A percentile compares a stretch with the other conserved stretches of the same genome.
Conservation (phyloP, 2,888 invertebrate species). For the Mythimna ferrago region DNA sequence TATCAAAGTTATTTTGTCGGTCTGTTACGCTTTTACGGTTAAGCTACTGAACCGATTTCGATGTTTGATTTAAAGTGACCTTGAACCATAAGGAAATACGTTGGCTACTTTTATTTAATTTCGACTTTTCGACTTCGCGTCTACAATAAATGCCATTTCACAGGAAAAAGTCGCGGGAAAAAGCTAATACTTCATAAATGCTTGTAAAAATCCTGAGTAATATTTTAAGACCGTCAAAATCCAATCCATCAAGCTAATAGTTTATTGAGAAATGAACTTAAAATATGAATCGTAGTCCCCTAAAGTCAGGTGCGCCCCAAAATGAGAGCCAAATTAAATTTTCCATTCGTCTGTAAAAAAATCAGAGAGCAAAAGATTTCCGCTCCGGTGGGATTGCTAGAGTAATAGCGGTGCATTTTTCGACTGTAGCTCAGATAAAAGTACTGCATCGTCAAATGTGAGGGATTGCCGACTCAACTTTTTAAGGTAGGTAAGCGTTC, state of each 20-base stretch:
- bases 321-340: conserved; percentile 66
- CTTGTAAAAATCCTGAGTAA: conserved; percentile 6
- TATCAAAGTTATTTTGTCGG: too few relatives aligned
- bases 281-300: conserved; percentile 13
- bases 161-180: too few relatives aligned
- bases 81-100: too few relatives aligned
- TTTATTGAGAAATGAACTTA: conserved; percentile 37
- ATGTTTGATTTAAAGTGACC: too few relatives aligned
- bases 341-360: conserved; percentile 67
- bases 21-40: too few relatives aligned
- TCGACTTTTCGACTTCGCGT: too few relatives aligned
- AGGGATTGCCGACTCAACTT: conserved; percentile 69
- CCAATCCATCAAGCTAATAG: conserved; percentile 37
- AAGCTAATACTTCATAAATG: neutral
- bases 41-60: too few relatives aligned
- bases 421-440: conserved; percentile 73
- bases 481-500: conserved; percentile 68
- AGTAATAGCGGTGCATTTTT: conserved; percentile 75
- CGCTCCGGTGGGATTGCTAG: conserved; percentile 53
- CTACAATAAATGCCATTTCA: too few relatives aligned
- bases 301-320: conserved; percentile 50
- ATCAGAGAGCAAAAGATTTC: conserved; percentile 64
- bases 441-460: conserved; percentile 70
- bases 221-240: conserved; percentile 28
- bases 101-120: too few relatives aligned